Evolutionary conservation across 1,140 invertebrate genomes (phyloP).

Genomic region (Trichonephila inaurata): DNA sequence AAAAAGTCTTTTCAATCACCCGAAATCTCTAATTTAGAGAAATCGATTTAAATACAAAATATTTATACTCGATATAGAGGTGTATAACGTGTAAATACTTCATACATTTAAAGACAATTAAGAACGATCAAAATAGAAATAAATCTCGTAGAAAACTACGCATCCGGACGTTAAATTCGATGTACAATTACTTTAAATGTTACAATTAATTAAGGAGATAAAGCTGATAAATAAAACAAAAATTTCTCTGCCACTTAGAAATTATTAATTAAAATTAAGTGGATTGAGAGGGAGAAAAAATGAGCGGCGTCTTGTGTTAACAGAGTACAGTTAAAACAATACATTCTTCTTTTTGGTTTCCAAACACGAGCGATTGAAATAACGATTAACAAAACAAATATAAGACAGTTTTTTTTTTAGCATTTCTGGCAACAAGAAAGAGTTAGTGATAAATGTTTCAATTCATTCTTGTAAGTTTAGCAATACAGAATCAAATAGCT

Average conservation of each 20-base stretch:
- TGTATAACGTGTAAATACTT: too few relatives aligned
- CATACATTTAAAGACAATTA: not conserved
- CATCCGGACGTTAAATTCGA: not conserved
- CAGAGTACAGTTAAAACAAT: not conserved
- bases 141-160: not conserved
- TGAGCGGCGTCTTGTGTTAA: not conserved
- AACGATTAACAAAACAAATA: not conserved
- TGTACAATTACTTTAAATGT: not conserved
- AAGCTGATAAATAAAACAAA: not conserved
- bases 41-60: too few relatives aligned
- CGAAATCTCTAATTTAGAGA: too few relatives aligned
- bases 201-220: not conserved
- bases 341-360: not conserved
- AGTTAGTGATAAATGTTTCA: not conserved
- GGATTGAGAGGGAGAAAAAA: not conserved
- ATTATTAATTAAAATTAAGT: constrained; percentile 42
- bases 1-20: too few relatives aligned
- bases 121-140: not conserved
- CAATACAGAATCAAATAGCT: not conserved
- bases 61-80: too few relatives aligned
- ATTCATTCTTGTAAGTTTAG: not conserved
- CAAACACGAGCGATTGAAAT: not conserved
- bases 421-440: not conserved
- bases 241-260: not conserved
- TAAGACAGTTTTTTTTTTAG: not conserved